phyloP scores from a whole-genome alignment of 2,113 vertebrate species.

The Gracilinanus agilis region DNA sequence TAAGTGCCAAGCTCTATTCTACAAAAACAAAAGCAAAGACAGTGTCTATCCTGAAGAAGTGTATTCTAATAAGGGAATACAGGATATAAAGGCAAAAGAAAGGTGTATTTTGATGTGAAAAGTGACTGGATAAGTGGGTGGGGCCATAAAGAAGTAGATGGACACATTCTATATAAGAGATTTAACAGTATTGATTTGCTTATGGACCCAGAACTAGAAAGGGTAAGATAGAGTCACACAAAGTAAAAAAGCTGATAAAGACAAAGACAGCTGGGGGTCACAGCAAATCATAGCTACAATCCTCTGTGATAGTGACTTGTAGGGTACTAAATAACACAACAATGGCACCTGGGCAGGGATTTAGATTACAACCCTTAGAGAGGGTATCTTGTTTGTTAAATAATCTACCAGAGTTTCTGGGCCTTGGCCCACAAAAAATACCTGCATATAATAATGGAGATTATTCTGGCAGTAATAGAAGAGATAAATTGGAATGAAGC shows the following conservation, averaged over 20 bases:
- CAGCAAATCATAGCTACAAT: neutral
- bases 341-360: neutral
- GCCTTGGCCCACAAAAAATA: neutral
- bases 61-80: neutral
- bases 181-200: neutral
- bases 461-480: neutral
- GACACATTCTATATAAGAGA: neutral
- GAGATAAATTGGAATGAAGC: neutral
- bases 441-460: neutral
- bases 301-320: neutral
- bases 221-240: neutral
- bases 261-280: neutral
- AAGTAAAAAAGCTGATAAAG: neutral
- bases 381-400: neutral
- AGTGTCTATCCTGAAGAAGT: neutral
- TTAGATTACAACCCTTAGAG: neutral
- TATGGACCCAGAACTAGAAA: neutral
- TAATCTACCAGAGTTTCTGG: neutral
- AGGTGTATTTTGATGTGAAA: neutral
- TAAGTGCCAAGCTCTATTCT: neutral
- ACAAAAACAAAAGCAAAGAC: neutral
- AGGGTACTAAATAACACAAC: neutral
- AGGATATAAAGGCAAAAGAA: neutral
- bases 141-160: neutral
- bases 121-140: neutral